Percentiles rank a stretch among this genome's conserved stretches.
These are phyloP conservation scores for Dermolepida albohirtum DNA, from an alignment of 2,888 invertebrate species.

Conservation along the genomic window DNA sequence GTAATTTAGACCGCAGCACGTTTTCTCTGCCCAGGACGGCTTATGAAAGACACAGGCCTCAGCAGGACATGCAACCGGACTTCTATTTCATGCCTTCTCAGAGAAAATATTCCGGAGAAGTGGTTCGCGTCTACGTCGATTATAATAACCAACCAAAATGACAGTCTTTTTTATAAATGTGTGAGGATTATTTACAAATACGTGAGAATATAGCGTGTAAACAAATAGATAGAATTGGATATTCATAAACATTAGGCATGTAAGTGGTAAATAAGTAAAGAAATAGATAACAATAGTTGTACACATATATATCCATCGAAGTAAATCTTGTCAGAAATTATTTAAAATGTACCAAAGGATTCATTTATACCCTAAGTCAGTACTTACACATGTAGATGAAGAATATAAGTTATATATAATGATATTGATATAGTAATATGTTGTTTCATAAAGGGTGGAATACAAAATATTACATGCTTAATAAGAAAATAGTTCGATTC, in stretches of 20 bases:
- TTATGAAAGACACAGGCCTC: slow-evolving; percentile 62
- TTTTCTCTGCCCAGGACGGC: slow-evolving; percentile 82
- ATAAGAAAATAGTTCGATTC: too few species aligned
- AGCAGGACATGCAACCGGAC: slow-evolving; percentile 76
- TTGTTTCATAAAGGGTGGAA: too few species aligned
- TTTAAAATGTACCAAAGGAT: slow-evolving; percentile 35
- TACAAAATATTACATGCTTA: too few species aligned
- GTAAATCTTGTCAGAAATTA: slow-evolving; percentile 23
- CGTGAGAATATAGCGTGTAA: not conserved
- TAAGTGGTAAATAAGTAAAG: not conserved
- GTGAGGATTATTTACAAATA: not conserved
- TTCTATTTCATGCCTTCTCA: slow-evolving; percentile 97
- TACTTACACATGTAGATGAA: slow-evolving; percentile 12
- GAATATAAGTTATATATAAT: slow-evolving; percentile 2
- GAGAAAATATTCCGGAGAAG: slow-evolving; percentile 92
- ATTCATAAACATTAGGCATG: too few species aligned
- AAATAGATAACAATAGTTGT: not conserved
- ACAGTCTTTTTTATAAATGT: slow-evolving; percentile 44
- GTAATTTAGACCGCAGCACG: slow-evolving; percentile 73
- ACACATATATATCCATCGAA: not conserved
- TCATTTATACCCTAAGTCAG: slow-evolving; percentile 30
- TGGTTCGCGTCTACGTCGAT: slow-evolving; percentile 85
- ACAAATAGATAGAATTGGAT: too few species aligned
- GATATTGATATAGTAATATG: too few species aligned
- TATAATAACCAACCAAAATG: slow-evolving; percentile 79